Percentiles rank a stretch among this genome's conserved stretches.
Conservation (phyloP, 2,888 invertebrate species). For the Nephrotoma appendiculata region DNA sequence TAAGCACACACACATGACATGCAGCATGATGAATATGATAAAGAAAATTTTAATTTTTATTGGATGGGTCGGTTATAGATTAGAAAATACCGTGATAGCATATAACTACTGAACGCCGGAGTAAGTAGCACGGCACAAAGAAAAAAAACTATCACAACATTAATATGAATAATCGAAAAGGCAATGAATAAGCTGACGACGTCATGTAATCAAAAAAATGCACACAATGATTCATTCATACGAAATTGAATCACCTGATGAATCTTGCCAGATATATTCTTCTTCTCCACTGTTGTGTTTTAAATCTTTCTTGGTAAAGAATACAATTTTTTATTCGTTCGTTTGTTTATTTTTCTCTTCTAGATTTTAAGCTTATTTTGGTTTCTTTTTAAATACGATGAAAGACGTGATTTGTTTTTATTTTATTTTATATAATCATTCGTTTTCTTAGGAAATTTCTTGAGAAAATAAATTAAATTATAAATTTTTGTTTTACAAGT, state of each 20-base stretch:
- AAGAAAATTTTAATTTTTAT: neutral
- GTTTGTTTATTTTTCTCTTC: neutral
- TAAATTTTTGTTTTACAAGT: neutral
- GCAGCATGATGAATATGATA: neutral
- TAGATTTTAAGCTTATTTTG: neutral
- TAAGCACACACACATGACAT: neutral
- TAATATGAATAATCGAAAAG: neutral
- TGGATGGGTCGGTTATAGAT: neutral
- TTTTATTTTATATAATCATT: neutral
- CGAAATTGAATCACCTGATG: neutral
- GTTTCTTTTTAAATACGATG: neutral
- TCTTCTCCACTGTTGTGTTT: neutral
- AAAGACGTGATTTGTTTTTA: neutral
- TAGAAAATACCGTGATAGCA: neutral
- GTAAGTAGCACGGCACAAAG: neutral
- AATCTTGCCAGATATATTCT: neutral
- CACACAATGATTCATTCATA: neutral
- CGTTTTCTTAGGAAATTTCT: neutral
- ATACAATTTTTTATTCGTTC: neutral
- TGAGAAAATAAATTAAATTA: neutral
- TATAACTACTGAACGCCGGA: neutral
- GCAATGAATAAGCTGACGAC: neutral
- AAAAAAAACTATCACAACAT: neutral
- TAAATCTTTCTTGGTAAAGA: neutral
- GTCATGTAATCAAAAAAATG: neutral